phyloP scores from a whole-genome alignment of 2,797 vertebrate species.

The Hipposideros larvatus region DNA sequence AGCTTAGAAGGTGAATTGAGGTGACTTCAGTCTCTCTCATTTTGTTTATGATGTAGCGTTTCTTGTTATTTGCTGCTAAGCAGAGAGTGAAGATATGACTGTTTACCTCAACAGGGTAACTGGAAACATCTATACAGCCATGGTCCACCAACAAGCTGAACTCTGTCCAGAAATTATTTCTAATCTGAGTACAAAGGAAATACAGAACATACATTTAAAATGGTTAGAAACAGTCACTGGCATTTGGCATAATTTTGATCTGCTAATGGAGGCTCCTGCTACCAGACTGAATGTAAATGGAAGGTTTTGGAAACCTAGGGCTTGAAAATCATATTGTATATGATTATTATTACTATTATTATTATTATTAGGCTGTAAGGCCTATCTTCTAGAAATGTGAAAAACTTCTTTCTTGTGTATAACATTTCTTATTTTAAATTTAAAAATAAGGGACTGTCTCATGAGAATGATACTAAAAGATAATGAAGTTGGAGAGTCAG shows the following conservation, averaged over 20 bases:
- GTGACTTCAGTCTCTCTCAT: not conserved
- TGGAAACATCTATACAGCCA: not conserved
- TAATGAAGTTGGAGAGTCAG: not conserved
- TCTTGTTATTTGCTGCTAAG: conserved; percentile 14
- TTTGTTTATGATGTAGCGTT: not conserved
- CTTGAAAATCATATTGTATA: not conserved
- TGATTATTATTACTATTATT: not conserved
- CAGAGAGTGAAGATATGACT: not conserved
- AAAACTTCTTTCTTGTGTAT: not conserved
- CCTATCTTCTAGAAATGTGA: not conserved
- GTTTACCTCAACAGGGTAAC: not conserved
- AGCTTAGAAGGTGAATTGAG: conserved; percentile 35
- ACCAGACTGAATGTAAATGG: not conserved
- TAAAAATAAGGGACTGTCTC: not conserved
- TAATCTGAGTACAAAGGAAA: not conserved
- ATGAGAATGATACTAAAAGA: not conserved
- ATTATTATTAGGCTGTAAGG: not conserved
- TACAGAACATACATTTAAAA: not conserved
- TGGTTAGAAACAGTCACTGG: conserved; percentile 11
- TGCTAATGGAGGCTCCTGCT: not conserved
- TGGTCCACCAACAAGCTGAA: not conserved
- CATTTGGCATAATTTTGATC: not conserved
- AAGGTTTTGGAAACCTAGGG: not conserved
- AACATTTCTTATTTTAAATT: conserved; percentile 40
- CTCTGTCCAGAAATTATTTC: not conserved